Base-by-base conservation (phyloP, 2,888 invertebrate genomes). In the Drosophila ezoana region DNA sequence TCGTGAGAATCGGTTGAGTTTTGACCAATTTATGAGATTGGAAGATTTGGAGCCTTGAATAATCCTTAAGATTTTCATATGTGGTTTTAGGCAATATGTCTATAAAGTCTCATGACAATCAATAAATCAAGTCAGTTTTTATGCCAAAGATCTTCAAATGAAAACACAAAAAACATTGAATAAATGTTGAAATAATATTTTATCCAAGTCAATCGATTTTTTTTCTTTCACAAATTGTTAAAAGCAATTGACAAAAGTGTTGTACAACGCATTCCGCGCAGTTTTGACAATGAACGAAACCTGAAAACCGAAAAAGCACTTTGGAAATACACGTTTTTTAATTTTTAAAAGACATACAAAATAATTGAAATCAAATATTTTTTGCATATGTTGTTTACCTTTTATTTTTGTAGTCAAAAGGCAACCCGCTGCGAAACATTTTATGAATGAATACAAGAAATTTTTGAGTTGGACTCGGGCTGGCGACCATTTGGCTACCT, bases 401-500 rank as follows among this genome's bases (percentile, higher is more conserved):
- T 23, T 3, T 16, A 18, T 14, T n/a, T 33, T 54, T 54, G n/a
- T n/a, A 10, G 41, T 13, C 23, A 28, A 33, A 43, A 52, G 76
- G 28, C 57, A 45, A 77, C 75, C 75, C 77, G 77, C 62, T 14
- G 77, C 11, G 72, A 33, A 48, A 48, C 33, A 65, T 76, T 84
- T 87, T 75, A 79, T 81, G 87, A 81, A 81, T 81, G 81, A 81
- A 81, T 57, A 41, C 35, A 63, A 47, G 52, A 83, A 51, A 54
- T 54, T 40, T 66, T 53, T 45, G 45, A 52, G 54, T 56, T 43
- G 40, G 65, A 60, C 63, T 62, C 57, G 66, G 73, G 64, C 69
- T 71, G 73, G 70, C 69, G 80, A 84, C 79, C 79, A 60, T 47
- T 65, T 79, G 76, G 87, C 85, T 82, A 87, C 87, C 87, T 82